Conservation (phyloP, 2,113 vertebrate genomes). For the Cyprichromis sp. region DNA sequence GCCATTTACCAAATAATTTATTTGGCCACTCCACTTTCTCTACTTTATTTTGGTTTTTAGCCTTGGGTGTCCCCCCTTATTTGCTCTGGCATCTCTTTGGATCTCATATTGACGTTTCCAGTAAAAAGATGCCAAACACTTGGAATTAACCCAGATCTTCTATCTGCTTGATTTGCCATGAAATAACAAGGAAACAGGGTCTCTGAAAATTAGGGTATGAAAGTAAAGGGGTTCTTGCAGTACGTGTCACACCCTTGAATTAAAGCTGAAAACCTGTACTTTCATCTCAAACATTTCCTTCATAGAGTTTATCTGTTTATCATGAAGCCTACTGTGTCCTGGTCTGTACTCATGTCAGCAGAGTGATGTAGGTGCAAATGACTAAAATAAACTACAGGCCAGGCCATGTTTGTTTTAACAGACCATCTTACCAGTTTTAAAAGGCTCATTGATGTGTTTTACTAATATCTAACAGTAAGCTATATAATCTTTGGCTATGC, state of each 20-base stretch:
- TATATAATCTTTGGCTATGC: neutral
- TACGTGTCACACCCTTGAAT: neutral
- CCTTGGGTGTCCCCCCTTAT: neutral
- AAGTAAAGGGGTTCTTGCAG: neutral
- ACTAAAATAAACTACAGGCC: neutral
- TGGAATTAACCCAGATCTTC: neutral
- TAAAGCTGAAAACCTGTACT: neutral
- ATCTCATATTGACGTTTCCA: neutral
- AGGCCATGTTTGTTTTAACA: neutral
- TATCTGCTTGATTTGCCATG: neutral
- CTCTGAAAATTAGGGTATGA: neutral
- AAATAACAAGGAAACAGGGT: neutral
- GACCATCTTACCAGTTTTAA: neutral
- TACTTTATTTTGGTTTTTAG: neutral
- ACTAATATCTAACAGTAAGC: neutral
- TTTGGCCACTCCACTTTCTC: neutral
- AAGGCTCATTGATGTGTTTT: neutral
- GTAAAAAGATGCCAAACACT: neutral
- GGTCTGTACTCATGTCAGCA: neutral
- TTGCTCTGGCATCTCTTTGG: neutral
- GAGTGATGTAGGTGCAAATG: neutral
- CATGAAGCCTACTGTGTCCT: neutral
- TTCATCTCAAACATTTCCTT: neutral
- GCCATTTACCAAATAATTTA: neutral
- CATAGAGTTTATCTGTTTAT: neutral